phyloP scores from a whole-genome alignment of 2,113 vertebrate species.

The Rhinopomastus cyanomelas region DNA sequence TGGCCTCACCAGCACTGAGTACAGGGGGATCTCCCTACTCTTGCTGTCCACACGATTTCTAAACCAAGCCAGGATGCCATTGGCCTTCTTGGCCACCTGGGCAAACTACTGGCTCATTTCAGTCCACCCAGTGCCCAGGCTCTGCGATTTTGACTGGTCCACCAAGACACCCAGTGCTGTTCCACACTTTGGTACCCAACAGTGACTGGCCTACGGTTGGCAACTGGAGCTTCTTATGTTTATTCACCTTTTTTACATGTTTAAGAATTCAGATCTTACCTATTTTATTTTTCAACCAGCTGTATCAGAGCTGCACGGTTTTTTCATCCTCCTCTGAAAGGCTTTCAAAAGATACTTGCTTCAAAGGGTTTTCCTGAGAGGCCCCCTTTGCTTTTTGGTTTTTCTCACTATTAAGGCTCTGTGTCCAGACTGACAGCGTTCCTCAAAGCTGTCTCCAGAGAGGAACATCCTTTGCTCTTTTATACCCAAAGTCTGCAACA shows the following conservation, averaged over 20 bases:
- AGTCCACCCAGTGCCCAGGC: not conserved
- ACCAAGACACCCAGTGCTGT: not conserved
- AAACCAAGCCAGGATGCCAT: too few relatives aligned
- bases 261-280: not conserved
- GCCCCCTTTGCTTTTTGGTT: not conserved
- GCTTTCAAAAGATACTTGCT: conserved; percentile 9
- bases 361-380: not conserved
- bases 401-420: not conserved
- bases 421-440: not conserved
- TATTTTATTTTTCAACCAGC: not conserved
- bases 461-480: not conserved
- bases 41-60: too few relatives aligned
- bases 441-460: not conserved
- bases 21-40: too few relatives aligned
- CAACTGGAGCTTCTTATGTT: not conserved
- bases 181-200: not conserved
- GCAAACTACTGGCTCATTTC: too few relatives aligned
- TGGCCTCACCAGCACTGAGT: too few relatives aligned
- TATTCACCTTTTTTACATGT: not conserved
- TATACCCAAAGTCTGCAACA: not conserved
- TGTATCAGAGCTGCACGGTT: not conserved
- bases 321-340: not conserved
- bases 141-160: not conserved
- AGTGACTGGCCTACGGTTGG: not conserved
- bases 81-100: too few relatives aligned